These are phyloP conservation scores for Coleophora deauratella DNA, from an alignment of 2,888 invertebrate species.

Conservation along the genomic window DNA sequence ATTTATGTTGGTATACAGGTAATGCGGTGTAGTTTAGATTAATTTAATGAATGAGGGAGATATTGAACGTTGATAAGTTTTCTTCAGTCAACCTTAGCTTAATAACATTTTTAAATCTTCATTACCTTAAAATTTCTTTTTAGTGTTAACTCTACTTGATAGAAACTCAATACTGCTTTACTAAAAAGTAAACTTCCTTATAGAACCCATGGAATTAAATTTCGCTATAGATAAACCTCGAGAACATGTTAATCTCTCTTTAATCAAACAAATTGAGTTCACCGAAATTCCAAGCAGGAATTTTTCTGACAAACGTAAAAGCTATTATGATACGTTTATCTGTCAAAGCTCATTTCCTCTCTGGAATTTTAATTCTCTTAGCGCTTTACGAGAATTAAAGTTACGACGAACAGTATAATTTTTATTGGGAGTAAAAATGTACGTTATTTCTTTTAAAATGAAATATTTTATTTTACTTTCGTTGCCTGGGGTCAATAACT, in stretches of 20 bases:
- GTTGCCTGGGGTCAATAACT: slow-evolving; percentile 12
- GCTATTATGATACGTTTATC: slow-evolving; percentile 49
- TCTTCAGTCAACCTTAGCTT: too few relatives aligned
- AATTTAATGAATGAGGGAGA: background rate
- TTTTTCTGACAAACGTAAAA: slow-evolving; percentile 41
- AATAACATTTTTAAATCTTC: too few relatives aligned
- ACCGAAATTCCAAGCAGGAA: slow-evolving; percentile 16
- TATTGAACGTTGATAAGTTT: background rate
- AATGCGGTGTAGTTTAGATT: slow-evolving; percentile 37
- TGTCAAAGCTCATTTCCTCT: slow-evolving; percentile 52
- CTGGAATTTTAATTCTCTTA: slow-evolving; percentile 59
- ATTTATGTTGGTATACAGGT: slow-evolving; percentile 45
- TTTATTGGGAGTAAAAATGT: slow-evolving; percentile 44
- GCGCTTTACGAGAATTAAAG: slow-evolving; percentile 51
- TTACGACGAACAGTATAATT: slow-evolving; percentile 54
- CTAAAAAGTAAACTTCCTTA: too few relatives aligned
- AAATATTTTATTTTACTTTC: slow-evolving; percentile 25
- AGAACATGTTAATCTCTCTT: background rate
- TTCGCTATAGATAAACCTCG: too few relatives aligned
- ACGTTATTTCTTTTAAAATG: slow-evolving; percentile 30
- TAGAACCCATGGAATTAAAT: too few relatives aligned
- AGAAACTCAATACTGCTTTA: too few relatives aligned
- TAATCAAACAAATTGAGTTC: slow-evolving; percentile 9
- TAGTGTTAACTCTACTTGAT: too few relatives aligned
- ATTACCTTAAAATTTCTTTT: too few relatives aligned